Percentiles rank a stretch among this genome's conserved stretches.
Evolutionary conservation across 2,113 vertebrate species (phyloP).

Genomic region (Tauraco erythrolophus): DNA sequence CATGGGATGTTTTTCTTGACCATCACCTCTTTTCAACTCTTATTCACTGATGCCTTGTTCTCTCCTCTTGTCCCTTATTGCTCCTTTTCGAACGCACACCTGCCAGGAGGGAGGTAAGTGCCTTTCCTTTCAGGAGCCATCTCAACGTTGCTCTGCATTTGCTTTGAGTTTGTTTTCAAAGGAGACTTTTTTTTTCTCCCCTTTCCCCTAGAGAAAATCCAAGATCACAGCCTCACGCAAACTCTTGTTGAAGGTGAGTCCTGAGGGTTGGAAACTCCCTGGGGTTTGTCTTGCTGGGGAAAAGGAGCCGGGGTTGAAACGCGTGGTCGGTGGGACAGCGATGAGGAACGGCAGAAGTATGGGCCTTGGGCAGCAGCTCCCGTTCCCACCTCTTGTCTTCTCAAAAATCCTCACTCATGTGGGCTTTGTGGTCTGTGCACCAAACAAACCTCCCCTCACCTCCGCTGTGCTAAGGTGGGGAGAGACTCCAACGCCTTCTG

Average conservation of each 20-base stretch:
- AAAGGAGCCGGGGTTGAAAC: background rate
- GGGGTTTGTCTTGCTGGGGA: background rate
- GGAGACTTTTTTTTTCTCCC: no score
- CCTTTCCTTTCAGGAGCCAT: background rate
- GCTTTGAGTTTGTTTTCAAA: background rate
- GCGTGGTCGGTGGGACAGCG: background rate
- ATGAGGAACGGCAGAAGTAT: background rate
- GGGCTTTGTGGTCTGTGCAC: constrained; percentile 8
- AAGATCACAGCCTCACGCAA: constrained; percentile 96
- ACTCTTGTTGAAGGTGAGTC: constrained; percentile 89
- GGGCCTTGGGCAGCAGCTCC: background rate
- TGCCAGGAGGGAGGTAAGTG: constrained; percentile 76
- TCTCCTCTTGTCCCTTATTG: background rate
- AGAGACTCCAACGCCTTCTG: background rate
- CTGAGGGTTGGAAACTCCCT: constrained; percentile 45
- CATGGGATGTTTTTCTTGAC: background rate
- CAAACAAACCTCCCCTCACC: constrained; percentile 11
- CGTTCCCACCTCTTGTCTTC: background rate
- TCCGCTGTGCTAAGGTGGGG: background rate
- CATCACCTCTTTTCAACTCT: background rate
- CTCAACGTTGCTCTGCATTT: fast-evolving
- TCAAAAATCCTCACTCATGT: constrained; percentile 32
- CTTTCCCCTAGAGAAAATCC: constrained; percentile 82
- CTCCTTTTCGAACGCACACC: background rate
- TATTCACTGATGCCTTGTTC: background rate